Conservation (phyloP, 2,888 invertebrate species). For the Anthrax anthrax region DNA sequence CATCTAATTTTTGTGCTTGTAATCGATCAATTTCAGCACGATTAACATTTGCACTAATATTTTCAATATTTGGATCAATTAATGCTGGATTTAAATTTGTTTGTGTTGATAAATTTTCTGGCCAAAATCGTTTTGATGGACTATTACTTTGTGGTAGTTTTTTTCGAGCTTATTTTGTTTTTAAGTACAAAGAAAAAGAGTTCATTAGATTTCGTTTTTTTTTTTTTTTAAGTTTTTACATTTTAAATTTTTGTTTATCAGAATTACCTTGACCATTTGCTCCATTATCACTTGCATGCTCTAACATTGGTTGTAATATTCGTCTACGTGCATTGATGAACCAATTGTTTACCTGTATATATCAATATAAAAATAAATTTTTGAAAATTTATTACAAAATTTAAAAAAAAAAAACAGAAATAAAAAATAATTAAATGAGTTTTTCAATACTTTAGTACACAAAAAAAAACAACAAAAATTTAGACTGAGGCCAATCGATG, state of each 20-base stretch:
- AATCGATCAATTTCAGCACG: conserved; percentile 12
- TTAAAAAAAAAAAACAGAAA: too few species aligned
- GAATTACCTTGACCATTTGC: conserved; percentile 11
- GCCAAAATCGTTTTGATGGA: conserved; percentile 10
- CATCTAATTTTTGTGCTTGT: conserved; percentile 11
- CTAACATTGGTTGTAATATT: conserved; percentile 85
- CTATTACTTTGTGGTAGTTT: conserved; percentile 8
- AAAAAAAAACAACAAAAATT: too few species aligned
- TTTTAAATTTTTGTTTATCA: background rate
- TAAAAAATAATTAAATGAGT: too few species aligned
- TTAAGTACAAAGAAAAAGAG: too few species aligned
- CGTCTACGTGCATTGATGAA: conserved; percentile 86
- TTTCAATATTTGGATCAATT: conserved; percentile 16
- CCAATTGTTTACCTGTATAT: conserved; percentile 66
- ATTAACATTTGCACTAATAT: conserved; percentile 16
- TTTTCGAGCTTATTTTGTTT: conserved; percentile 12
- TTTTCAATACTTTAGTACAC: too few species aligned
- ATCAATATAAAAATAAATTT: too few species aligned
- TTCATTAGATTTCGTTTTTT: background rate
- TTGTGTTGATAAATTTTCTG: conserved; percentile 5
- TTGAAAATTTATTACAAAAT: too few species aligned
- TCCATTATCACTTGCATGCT: conserved; percentile 29
- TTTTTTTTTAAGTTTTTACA: background rate
- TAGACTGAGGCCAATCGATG: too few species aligned
- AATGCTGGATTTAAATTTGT: conserved; percentile 10